These are phyloP conservation scores for Himalopsyche anomala DNA, from an alignment of 2,888 invertebrate species.

Conservation along the genomic window DNA sequence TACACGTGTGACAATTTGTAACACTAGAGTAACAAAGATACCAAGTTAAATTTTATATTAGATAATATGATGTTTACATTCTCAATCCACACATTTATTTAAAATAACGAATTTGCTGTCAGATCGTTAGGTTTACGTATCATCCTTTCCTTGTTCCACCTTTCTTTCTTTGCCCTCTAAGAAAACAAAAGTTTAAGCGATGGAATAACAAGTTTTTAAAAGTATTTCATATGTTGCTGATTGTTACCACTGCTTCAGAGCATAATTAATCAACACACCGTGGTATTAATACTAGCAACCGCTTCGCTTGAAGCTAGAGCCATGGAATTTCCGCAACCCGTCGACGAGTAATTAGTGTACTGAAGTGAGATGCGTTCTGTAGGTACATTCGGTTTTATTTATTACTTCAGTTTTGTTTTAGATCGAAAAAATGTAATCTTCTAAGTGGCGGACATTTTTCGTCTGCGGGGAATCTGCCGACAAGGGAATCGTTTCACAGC, in stretches of 20 bases:
- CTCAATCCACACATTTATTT: too few relatives aligned
- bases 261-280: constrained; percentile 49
- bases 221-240: background rate
- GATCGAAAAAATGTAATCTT: background rate
- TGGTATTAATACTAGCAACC: constrained; percentile 61
- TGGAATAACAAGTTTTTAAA: too few relatives aligned
- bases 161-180: too few relatives aligned
- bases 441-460: background rate
- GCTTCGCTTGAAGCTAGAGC: background rate
- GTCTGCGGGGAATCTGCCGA: background rate
- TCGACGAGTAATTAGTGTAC: background rate
- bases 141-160: too few relatives aligned
- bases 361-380: constrained; percentile 45
- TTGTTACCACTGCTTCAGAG: background rate
- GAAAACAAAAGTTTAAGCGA: too few relatives aligned
- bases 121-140: too few relatives aligned
- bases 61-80: too few relatives aligned
- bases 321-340: constrained; percentile 4
- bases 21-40: too few relatives aligned
- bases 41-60: too few relatives aligned
- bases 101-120: too few relatives aligned
- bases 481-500: background rate
- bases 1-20: too few relatives aligned
- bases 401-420: constrained; percentile 32
- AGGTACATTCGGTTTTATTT: constrained; percentile 1